Evolutionary conservation across 2,797 vertebrate species (phyloP).

Genomic region (Spinus olivaceus): DNA sequence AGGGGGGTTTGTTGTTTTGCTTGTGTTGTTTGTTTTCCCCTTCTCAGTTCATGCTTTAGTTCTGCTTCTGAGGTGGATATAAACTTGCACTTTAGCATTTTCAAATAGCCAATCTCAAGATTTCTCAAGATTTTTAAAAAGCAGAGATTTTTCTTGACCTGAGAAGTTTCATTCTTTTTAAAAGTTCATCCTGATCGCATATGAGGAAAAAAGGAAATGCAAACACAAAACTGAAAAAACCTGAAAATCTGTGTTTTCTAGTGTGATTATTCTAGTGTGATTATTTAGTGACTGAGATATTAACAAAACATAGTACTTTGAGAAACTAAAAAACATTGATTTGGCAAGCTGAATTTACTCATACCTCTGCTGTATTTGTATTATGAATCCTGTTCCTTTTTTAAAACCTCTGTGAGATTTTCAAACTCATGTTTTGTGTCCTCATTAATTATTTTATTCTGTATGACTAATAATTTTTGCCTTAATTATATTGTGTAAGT

Average conservation of each 20-base stretch:
- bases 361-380: not conserved
- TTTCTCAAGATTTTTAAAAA: not conserved
- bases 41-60: not conserved
- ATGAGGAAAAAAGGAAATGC: not conserved
- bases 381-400: not conserved
- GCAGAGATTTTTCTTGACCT: not conserved
- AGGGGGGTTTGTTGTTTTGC: accelerated
- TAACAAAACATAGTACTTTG: not conserved
- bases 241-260: not conserved
- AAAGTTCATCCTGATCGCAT: not conserved
- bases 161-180: not conserved
- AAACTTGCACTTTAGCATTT: not conserved
- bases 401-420: not conserved
- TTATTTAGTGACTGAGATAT: not conserved
- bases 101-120: not conserved
- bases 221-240: not conserved
- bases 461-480: not conserved
- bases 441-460: not conserved
- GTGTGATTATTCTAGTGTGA: not conserved
- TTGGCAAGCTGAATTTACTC: not conserved
- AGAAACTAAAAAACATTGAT: not conserved
- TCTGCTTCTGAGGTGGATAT: not conserved
- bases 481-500: not conserved
- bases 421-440: not conserved
- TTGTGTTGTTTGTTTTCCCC: not conserved